Evolutionary conservation across 2,113 vertebrate species (phyloP).

Genomic region (Syrmaticus mikado): DNA sequence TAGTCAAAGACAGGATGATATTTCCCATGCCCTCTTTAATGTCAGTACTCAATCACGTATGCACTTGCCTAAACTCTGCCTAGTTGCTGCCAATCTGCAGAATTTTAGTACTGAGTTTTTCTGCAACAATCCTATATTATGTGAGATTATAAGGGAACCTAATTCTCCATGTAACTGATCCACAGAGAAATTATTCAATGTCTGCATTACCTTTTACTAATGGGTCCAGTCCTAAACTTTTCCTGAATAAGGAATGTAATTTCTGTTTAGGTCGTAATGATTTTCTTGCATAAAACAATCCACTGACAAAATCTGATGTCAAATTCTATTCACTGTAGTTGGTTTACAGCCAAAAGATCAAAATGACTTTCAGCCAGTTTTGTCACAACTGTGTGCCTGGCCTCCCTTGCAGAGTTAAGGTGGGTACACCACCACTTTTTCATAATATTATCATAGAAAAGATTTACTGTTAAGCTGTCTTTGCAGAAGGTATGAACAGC

Average conservation of each 20-base stretch:
- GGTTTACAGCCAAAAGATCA: conserved; percentile 37
- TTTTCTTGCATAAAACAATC: background rate
- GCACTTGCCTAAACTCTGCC: background rate
- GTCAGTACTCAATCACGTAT: background rate
- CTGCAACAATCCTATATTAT: background rate
- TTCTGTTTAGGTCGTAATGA: background rate
- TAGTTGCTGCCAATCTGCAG: background rate
- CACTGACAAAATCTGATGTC: conserved; percentile 24
- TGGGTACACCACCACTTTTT: background rate
- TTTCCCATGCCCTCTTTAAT: background rate
- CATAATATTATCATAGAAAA: background rate
- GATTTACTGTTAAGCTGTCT: background rate
- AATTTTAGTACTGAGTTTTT: background rate
- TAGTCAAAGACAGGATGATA: background rate
- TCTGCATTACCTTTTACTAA: background rate
- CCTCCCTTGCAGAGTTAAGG: background rate
- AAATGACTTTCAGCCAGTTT: conserved; percentile 43
- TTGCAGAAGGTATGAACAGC: background rate
- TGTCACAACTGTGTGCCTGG: conserved; percentile 9
- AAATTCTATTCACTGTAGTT: conserved; percentile 28
- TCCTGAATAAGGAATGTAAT: background rate
- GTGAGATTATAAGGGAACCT: background rate
- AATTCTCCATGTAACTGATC: background rate
- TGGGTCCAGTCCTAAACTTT: background rate
- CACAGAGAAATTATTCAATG: background rate